Conservation (phyloP, 2,888 invertebrate species). For the Opisthograptis luteolata region DNA sequence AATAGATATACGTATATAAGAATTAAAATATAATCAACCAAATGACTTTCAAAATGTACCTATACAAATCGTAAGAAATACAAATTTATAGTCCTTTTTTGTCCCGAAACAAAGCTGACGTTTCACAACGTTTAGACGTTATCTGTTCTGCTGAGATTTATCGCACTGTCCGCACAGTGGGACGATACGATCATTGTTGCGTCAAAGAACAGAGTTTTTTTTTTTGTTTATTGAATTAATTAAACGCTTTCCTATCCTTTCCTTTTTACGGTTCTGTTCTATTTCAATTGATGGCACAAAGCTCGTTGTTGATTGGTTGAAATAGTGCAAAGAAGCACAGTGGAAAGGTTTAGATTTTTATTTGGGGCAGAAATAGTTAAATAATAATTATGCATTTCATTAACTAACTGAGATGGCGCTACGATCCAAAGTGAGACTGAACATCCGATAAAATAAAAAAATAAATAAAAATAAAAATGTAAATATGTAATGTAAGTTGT, state of each 20-base stretch:
- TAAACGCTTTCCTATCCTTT: conserved; percentile 23
- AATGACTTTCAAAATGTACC: not conserved
- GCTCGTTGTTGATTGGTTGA: conserved; percentile 15
- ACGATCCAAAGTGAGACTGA: too few relatives aligned
- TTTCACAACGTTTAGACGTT: conserved; percentile 16
- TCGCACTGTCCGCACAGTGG: conserved; percentile 14
- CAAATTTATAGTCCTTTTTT: conserved; percentile 6
- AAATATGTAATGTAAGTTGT: too few relatives aligned
- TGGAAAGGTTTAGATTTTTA: conserved; percentile 8
- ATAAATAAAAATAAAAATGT: too few relatives aligned
- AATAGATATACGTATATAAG: too few relatives aligned
- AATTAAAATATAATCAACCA: too few relatives aligned
- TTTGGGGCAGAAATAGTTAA: not conserved
- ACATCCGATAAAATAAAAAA: too few relatives aligned
- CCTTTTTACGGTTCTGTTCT: conserved; percentile 15
- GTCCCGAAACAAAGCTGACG: conserved; percentile 15
- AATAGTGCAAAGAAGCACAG: conserved; percentile 9
- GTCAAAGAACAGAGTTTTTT: conserved; percentile 21
- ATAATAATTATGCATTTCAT: not conserved
- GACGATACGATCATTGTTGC: conserved; percentile 13
- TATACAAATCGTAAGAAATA: not conserved
- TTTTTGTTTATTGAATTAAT: conserved; percentile 24
- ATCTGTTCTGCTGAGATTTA: conserved; percentile 29
- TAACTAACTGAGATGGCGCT: too few relatives aligned
- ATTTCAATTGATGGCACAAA: conserved; percentile 1